Evolutionary conservation across 2,797 vertebrate genomes (phyloP).

Genomic region (Lithobates sylvaticus): DNA sequence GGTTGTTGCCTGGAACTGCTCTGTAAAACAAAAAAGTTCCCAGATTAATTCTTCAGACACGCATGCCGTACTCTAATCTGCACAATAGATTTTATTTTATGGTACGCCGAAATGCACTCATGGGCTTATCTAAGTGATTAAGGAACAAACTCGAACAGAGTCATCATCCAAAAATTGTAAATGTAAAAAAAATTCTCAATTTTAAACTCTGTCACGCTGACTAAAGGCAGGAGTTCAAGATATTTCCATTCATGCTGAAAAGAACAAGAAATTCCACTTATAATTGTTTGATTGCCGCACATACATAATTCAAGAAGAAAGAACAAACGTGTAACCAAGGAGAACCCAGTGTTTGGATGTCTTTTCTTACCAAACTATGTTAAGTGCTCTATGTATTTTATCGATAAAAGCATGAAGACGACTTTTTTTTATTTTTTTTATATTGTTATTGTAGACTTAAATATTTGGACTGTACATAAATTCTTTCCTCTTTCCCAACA

Average conservation of each 20-base stretch:
- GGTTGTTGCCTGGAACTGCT: too few relatives aligned
- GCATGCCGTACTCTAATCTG: not conserved
- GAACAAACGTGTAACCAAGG: slow-evolving; percentile 23
- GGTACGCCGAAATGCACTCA: not conserved
- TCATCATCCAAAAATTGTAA: slow-evolving; percentile 2
- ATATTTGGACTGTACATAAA: too few relatives aligned
- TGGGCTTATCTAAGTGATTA: slow-evolving; percentile 13
- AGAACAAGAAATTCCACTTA: slow-evolving; percentile 53
- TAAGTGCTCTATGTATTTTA: slow-evolving; percentile 14
- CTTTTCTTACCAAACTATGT: slow-evolving; percentile 31
- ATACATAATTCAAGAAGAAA: slow-evolving; percentile 33
- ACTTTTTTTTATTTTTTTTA: not conserved
- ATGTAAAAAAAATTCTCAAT: slow-evolving; percentile 22
- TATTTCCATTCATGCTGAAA: slow-evolving; percentile 52
- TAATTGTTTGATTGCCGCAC: slow-evolving; percentile 41
- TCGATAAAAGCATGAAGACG: not conserved
- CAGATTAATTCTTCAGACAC: not conserved
- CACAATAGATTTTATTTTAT: slow-evolving; percentile 8
- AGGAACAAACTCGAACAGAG: not conserved
- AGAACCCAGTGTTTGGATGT: slow-evolving; percentile 16
- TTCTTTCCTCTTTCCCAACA: too few relatives aligned
- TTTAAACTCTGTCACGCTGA: slow-evolving; percentile 47
- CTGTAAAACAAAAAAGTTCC: too few relatives aligned
- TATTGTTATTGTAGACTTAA: not conserved
- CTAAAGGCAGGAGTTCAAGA: slow-evolving; percentile 22